These are phyloP conservation scores for Drosophila stalkeri DNA, from an alignment of 2,888 invertebrate genomes.

Conservation along the genomic window DNA sequence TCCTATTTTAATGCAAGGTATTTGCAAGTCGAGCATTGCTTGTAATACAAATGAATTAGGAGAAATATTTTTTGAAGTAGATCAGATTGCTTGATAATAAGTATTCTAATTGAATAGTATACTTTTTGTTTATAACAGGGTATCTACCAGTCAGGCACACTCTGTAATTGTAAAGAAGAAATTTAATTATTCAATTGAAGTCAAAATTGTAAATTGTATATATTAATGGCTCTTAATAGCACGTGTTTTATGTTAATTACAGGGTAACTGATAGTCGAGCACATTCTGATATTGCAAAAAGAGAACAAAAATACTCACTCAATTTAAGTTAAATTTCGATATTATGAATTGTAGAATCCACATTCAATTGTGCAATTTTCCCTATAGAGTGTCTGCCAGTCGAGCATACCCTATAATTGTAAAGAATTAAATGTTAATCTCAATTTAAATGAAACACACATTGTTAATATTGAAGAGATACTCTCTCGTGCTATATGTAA, in stretches of 20 bases:
- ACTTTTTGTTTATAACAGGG: not conserved
- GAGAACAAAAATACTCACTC: not conserved
- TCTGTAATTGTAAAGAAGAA: not conserved
- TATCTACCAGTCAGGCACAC: not conserved
- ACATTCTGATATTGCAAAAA: not conserved
- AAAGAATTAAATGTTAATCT: not conserved
- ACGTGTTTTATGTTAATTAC: not conserved
- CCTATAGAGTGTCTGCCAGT: not conserved
- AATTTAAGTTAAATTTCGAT: not conserved
- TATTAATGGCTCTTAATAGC: not conserved
- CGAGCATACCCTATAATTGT: not conserved
- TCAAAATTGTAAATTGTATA: not conserved
- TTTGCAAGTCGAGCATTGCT: not conserved
- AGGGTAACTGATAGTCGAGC: slow-evolving; percentile 1
- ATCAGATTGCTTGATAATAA: not conserved
- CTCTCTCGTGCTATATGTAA: not conserved
- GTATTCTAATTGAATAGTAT: not conserved
- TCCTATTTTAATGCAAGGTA: not conserved
- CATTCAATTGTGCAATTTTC: not conserved
- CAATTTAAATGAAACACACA: not conserved
- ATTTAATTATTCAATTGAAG: not conserved
- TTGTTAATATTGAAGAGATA: not conserved
- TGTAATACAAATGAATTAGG: not conserved
- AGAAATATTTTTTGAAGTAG: not conserved
- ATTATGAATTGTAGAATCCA: not conserved